These are phyloP conservation scores for Tauraco erythrolophus DNA, from an alignment of 2,113 vertebrate genomes.

Conservation along the genomic window DNA sequence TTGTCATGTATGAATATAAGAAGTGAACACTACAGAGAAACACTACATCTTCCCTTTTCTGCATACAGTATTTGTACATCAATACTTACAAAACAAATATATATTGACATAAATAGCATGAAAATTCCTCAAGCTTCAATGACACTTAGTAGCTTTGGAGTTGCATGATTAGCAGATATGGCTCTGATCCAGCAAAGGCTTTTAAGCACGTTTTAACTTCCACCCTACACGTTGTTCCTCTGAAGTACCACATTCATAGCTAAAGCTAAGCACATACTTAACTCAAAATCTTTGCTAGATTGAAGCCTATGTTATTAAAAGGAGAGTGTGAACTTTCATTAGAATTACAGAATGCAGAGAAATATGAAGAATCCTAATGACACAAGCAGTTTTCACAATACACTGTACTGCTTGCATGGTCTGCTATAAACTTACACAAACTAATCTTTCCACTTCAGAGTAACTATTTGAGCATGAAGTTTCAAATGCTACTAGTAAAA, in stretches of 20 bases:
- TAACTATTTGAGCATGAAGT: neutral
- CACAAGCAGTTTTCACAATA: neutral
- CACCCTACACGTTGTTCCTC: neutral
- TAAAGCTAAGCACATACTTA: neutral
- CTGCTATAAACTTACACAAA: neutral
- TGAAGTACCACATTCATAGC: neutral
- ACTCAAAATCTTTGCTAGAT: neutral
- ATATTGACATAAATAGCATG: neutral
- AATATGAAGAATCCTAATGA: neutral
- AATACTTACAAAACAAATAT: neutral
- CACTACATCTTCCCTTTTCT: neutral
- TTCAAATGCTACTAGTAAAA: neutral
- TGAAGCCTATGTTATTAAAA: neutral
- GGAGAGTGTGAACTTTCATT: neutral
- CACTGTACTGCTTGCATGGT: neutral
- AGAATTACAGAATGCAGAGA: neutral
- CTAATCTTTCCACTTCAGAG: neutral
- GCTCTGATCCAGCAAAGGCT: neutral
- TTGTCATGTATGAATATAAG: neutral
- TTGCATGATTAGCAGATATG: neutral
- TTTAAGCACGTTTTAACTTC: neutral
- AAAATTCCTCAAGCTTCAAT: neutral
- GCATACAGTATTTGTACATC: neutral
- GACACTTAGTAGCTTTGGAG: neutral
- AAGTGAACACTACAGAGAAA: neutral